Evolutionary conservation across 2,888 invertebrate genomes (phyloP).

Genomic region (Rhimphoctona megacephalus): DNA sequence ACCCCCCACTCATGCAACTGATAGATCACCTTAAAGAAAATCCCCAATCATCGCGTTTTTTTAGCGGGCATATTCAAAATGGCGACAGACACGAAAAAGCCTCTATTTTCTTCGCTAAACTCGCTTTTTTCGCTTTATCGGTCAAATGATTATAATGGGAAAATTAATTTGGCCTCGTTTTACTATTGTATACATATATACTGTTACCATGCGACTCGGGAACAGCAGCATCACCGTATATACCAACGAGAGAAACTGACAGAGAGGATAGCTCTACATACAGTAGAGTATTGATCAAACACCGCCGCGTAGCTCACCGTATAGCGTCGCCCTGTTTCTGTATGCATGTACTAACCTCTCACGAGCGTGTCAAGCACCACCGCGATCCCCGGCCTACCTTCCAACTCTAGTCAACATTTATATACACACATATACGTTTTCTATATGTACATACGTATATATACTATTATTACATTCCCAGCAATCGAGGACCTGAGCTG

Average conservation of each 20-base stretch:
- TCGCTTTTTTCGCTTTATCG: neutral
- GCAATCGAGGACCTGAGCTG: conserved; percentile 69
- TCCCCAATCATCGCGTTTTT: neutral
- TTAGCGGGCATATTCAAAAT: neutral
- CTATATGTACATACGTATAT: conserved; percentile 39
- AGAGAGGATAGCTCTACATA: conserved; percentile 50
- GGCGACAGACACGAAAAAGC: neutral
- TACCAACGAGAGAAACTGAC: conserved; percentile 11
- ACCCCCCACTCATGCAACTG: no score
- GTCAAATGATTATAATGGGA: neutral
- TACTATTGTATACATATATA: conserved; percentile 54
- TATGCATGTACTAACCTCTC: neutral
- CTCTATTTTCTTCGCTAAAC: neutral
- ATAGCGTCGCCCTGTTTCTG: neutral
- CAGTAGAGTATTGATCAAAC: conserved; percentile 64
- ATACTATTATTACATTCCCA: conserved; percentile 63
- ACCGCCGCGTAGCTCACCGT: conserved; percentile 26
- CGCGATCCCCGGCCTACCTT: conserved; percentile 41
- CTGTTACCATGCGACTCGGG: conserved; percentile 77
- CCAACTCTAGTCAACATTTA: conserved; percentile 41
- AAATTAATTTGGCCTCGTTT: conserved; percentile 51
- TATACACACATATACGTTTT: conserved; percentile 13
- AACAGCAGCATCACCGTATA: conserved; percentile 29
- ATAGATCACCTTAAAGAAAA: no score
- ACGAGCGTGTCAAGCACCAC: conserved; percentile 42